Conservation (phyloP, 2,797 vertebrate species). For the Fundulus diaphanus region DNA sequence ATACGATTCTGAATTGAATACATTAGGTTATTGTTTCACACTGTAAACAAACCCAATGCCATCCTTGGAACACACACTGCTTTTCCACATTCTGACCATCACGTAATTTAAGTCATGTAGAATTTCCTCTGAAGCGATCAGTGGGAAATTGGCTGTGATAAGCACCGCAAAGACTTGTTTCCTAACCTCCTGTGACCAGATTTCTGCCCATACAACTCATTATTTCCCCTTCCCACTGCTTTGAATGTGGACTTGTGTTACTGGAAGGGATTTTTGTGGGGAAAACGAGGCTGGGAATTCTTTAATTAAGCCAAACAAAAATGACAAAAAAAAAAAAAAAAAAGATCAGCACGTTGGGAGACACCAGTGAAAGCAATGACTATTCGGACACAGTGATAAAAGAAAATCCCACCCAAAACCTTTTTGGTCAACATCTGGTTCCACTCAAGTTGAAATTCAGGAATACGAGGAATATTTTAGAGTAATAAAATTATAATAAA, state of each 20-base stretch:
- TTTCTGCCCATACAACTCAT: constrained; percentile 53
- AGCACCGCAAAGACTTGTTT: constrained; percentile 34
- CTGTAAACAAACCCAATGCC: constrained; percentile 44
- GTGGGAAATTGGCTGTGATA: constrained; percentile 68
- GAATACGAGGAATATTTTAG: constrained; percentile 13
- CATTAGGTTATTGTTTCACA: constrained; percentile 17
- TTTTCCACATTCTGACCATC: constrained; percentile 39
- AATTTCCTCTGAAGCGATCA: constrained; percentile 51
- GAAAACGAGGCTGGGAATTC: constrained; percentile 49
- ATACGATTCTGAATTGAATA: constrained; percentile 27
- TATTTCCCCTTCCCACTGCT: constrained; percentile 54
- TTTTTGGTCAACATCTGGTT: constrained; percentile 43
- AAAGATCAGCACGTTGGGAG: constrained; percentile 29
- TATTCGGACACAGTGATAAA: constrained; percentile 16
- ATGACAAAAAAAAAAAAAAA: constrained; percentile 46
- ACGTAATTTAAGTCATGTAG: constrained; percentile 18
- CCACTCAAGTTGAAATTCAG: constrained; percentile 24
- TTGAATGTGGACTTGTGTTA: constrained; percentile 46
- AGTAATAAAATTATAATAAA: background rate
- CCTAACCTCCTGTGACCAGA: constrained; percentile 17
- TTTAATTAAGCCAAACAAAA: constrained; percentile 66
- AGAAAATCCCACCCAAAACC: constrained; percentile 23
- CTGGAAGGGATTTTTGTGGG: constrained; percentile 61
- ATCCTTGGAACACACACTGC: constrained; percentile 12
- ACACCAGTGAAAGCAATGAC: constrained; percentile 40